A percentile compares a stretch with the other conserved stretches of the same genome.
phyloP scores from a whole-genome alignment of 2,888 invertebrate genomes.

The Oscheius sp. region DNA sequence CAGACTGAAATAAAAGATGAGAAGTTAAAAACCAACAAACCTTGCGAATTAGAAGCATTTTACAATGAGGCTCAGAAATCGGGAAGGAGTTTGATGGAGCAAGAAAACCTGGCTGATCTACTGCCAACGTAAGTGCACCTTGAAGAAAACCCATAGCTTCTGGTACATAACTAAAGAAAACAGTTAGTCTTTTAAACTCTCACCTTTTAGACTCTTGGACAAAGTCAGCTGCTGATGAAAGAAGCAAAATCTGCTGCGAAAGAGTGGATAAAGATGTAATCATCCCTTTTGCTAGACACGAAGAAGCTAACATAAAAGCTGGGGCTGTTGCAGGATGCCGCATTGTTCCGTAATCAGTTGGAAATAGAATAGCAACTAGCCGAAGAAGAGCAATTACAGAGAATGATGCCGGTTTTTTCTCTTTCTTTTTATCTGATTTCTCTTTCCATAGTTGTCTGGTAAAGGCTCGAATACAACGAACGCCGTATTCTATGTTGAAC shows the following conservation, averaged over 20 bases:
- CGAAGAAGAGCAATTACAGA: conserved; percentile 71
- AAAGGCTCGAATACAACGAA: conserved; percentile 56
- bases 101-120: conserved; percentile 32
- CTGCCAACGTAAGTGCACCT: conserved; percentile 80
- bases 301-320: conserved; percentile 82
- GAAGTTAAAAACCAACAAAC: not conserved
- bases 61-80: conserved; percentile 50
- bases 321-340: conserved; percentile 88
- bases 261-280: conserved; percentile 35
- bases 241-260: conserved; percentile 40
- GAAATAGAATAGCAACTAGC: conserved; percentile 80
- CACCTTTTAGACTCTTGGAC: conserved; percentile 55
- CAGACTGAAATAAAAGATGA: not conserved
- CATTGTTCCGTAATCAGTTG: conserved; percentile 90
- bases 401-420: conserved; percentile 36
- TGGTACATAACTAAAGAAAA: conserved; percentile 78
- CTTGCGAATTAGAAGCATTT: conserved; percentile 45
- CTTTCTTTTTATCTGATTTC: conserved; percentile 31
- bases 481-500: conserved; percentile 55
- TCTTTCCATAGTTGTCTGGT: conserved; percentile 49
- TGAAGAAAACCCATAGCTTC: conserved; percentile 82
- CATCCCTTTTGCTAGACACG: conserved; percentile 70
- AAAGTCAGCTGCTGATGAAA: conserved; percentile 43
- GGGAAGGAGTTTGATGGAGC: conserved; percentile 53
- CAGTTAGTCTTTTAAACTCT: not conserved